Conservation (phyloP, 2,113 vertebrate genomes). For the Ciconia maguari region DNA sequence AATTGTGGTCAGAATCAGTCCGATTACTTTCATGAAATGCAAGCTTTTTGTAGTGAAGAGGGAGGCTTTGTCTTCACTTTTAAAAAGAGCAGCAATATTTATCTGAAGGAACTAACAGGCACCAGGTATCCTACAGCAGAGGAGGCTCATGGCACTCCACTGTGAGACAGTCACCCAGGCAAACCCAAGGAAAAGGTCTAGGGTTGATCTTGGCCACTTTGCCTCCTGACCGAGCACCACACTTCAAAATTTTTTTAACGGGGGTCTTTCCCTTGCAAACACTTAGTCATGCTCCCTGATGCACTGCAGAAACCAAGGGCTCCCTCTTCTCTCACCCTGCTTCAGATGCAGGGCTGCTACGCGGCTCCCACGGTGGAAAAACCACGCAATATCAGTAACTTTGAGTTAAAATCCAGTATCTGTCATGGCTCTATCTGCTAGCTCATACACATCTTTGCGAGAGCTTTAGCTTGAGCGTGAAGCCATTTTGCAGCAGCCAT, state of each 20-base stretch:
- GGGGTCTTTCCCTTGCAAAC: neutral
- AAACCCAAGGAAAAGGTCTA: neutral
- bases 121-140: neutral
- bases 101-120: neutral
- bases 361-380: neutral
- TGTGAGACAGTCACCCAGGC: neutral
- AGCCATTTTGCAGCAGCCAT: neutral
- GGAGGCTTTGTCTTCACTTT: neutral
- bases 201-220: neutral
- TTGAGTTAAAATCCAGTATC: neutral
- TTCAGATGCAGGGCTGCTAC: neutral
- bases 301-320: neutral
- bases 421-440: neutral
- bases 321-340: too few relatives aligned
- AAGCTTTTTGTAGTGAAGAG: neutral
- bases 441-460: neutral
- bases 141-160: neutral
- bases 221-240: neutral
- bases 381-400: accelerated
- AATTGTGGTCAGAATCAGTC: neutral
- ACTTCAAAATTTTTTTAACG: neutral
- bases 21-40: neutral
- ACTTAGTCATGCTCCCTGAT: neutral
- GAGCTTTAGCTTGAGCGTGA: neutral
- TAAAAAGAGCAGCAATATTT: neutral